These are phyloP conservation scores for Crax fasciolata DNA, from an alignment of 2,797 vertebrate genomes.

Conservation along the genomic window DNA sequence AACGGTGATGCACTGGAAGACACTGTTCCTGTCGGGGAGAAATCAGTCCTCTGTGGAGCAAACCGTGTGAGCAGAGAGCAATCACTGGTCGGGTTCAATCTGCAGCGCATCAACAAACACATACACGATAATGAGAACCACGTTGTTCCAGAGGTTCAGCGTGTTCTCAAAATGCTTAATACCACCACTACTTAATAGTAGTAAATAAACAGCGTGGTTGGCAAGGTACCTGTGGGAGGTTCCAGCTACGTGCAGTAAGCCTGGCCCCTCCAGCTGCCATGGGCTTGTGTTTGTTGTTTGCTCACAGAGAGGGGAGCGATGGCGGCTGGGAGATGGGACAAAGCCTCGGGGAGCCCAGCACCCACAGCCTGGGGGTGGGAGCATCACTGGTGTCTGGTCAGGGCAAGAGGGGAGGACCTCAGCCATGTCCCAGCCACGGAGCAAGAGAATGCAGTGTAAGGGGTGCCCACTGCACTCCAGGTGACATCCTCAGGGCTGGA, in stretches of 20 bases:
- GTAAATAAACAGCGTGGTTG: neutral
- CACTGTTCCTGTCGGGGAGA: neutral
- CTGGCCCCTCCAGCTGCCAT: neutral
- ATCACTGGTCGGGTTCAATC: neutral
- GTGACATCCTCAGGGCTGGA: neutral
- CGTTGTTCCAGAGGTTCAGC: neutral
- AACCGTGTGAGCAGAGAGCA: fast-evolving
- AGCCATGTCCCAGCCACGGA: neutral
- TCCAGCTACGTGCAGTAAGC: neutral
- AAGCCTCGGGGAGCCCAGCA: neutral
- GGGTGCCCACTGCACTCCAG: neutral
- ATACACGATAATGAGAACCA: fast-evolving
- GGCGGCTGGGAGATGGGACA: neutral
- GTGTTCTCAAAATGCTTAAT: neutral
- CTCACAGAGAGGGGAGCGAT: neutral
- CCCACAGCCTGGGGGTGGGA: neutral
- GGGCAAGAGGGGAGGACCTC: neutral
- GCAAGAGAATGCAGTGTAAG: neutral
- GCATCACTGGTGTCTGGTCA: slow-evolving; percentile 21
- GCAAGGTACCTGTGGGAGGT: neutral
- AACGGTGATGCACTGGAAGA: neutral
- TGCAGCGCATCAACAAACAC: neutral
- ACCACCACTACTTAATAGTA: neutral
- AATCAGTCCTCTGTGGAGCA: neutral
- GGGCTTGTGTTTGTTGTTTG: neutral